Percentiles rank a stretch among this genome's conserved stretches.
Conservation (phyloP, 2,888 invertebrate genomes). For the Quadriops clusia region DNA sequence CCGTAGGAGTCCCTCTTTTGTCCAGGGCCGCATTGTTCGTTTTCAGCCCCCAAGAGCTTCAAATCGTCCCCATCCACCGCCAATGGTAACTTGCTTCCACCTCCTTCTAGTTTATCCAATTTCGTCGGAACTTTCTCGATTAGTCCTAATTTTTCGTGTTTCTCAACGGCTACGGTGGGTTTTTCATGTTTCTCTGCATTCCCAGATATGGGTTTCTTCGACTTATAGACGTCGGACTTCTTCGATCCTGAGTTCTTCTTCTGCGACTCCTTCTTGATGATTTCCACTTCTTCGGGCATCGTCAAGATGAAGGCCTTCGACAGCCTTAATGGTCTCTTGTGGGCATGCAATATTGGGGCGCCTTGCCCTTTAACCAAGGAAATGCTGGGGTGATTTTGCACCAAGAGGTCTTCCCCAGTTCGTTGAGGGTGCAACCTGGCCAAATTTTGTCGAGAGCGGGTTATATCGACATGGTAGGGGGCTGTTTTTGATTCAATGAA, state of each 20-base stretch:
- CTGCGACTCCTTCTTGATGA: constrained; percentile 4
- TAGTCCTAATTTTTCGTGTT: not conserved
- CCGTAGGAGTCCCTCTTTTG: constrained; percentile 56
- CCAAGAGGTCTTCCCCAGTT: too few species aligned
- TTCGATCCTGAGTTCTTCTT: constrained; percentile 10
- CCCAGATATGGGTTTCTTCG: constrained; percentile 1
- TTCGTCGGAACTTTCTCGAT: constrained; percentile 6
- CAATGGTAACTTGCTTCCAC: constrained; percentile 12
- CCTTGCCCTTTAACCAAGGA: not conserved
- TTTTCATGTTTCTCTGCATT: constrained; percentile 5
- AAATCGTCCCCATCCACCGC: constrained; percentile 33
- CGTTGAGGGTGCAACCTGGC: constrained; percentile 27
- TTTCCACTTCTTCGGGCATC: constrained; percentile 22
- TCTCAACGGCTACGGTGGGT: constrained; percentile 3
- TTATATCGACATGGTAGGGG: constrained; percentile 57
- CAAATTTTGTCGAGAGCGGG: constrained; percentile 23
- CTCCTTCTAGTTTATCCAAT: too few species aligned
- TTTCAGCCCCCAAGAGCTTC: constrained; percentile 49
- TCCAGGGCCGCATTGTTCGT: constrained; percentile 65
- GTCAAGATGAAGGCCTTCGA: constrained; percentile 25
- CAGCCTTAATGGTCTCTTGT: constrained; percentile 13
- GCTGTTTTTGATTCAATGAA: constrained; percentile 55
- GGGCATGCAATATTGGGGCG: not conserved
- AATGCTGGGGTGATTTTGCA: constrained; percentile 2
- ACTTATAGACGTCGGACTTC: constrained; percentile 5